Conservation (phyloP, 64 coral and sea anemone genomes). For the Acropora tenuis region DNA sequence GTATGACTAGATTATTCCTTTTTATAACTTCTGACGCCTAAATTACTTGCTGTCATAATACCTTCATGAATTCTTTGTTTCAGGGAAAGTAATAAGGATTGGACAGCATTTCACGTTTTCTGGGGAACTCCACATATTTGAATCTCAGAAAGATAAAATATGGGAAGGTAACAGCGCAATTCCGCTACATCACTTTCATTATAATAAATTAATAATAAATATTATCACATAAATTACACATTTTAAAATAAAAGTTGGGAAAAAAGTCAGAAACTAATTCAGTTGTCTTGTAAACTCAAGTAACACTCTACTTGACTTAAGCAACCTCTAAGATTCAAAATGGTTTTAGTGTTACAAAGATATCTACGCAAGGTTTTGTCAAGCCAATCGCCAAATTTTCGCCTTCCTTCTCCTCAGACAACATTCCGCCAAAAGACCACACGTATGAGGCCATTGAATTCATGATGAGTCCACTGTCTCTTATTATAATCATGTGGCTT, state of each 20-base stretch:
- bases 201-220: not conserved
- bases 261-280: not conserved
- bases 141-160: not conserved
- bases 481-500: conserved; percentile 85
- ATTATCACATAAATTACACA: not conserved
- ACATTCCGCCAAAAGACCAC: conserved; percentile 68
- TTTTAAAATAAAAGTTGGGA: not conserved
- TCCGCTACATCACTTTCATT: not conserved
- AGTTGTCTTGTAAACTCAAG: not conserved
- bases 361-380: too few species aligned
- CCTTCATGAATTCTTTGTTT: not conserved
- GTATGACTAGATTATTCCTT: too few species aligned
- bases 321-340: too few species aligned
- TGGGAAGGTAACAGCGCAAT: conserved; percentile 26
- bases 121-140: conserved; percentile 40
- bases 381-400: not conserved
- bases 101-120: conserved; percentile 68
- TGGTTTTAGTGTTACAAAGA: too few species aligned
- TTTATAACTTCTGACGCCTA: too few species aligned
- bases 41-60: not conserved
- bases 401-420: conserved; percentile 33
- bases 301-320: not conserved
- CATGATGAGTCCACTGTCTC: conserved; percentile 65
- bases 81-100: conserved; percentile 16
- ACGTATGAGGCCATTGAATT: conserved; percentile 57